Conservation (phyloP, 2,888 invertebrate species). For the Hoplodrina blanda region DNA sequence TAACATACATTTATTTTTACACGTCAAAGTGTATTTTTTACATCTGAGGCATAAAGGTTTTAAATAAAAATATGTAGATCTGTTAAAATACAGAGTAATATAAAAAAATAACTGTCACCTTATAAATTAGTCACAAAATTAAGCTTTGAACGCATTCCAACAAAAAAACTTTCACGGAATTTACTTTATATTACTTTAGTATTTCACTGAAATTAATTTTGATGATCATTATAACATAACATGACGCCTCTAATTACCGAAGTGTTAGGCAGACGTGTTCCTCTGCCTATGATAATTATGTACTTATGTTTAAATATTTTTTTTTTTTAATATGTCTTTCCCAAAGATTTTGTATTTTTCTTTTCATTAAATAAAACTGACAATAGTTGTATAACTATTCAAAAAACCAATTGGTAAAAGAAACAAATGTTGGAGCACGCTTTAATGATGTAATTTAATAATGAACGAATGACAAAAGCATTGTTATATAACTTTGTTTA, state of each 20-base stretch:
- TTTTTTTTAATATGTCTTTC: no score
- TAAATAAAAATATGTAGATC: not conserved
- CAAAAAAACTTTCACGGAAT: not conserved
- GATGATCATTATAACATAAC: no score
- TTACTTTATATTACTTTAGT: not conserved
- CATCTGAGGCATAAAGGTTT: not conserved
- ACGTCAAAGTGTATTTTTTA: not conserved
- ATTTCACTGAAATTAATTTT: no score
- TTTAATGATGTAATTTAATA: slow-evolving; percentile 24
- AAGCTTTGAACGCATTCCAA: slow-evolving; percentile 50
- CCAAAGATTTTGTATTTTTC: no score
- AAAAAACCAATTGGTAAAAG: no score
- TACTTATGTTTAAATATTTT: no score
- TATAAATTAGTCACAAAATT: slow-evolving; percentile 64
- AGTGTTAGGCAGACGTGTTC: no score
- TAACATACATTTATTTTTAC: not conserved
- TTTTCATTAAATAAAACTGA: no score
- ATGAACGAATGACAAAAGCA: slow-evolving; percentile 57
- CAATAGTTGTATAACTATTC: no score
- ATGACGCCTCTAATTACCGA: no score
- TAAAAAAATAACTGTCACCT: slow-evolving; percentile 55
- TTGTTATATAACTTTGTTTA: slow-evolving; percentile 36
- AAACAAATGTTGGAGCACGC: slow-evolving; percentile 40
- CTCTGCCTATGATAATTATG: no score
- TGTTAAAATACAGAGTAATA: slow-evolving; percentile 36